Conservation (phyloP, 2,888 invertebrate genomes). For the Stenodema calcarata region DNA sequence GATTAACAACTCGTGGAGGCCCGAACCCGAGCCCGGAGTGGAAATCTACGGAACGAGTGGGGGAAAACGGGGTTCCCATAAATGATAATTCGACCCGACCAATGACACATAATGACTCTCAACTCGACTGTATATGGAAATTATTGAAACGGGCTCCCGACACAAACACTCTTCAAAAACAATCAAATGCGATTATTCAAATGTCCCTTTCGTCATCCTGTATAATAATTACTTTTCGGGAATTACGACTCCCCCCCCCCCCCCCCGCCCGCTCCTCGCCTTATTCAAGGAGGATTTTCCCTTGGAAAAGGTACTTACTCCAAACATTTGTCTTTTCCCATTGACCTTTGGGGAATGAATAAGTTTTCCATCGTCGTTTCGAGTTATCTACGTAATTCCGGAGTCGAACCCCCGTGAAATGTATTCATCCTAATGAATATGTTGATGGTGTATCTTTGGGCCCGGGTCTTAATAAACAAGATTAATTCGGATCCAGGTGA, state of each 20-base stretch:
- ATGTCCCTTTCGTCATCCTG: conserved; percentile 16
- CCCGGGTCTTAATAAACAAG: background rate
- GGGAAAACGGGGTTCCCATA: background rate
- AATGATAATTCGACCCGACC: conserved; percentile 5
- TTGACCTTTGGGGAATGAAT: conserved; percentile 17
- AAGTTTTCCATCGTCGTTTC: background rate
- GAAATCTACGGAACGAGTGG: no score
- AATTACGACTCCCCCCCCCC: background rate
- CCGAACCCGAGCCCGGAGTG: background rate
- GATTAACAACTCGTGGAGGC: no score
- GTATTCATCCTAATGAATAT: conserved; percentile 43
- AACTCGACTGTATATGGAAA: conserved; percentile 18
- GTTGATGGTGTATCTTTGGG: conserved; percentile 25
- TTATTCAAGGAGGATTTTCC: background rate
- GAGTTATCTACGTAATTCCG: conserved; percentile 18
- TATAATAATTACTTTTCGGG: conserved; percentile 24
- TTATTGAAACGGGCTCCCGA: background rate
- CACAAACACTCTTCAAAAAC: conserved; percentile 21
- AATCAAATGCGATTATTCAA: conserved; percentile 48
- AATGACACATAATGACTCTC: conserved; percentile 36
- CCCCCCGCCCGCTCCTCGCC: background rate
- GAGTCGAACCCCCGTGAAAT: conserved; percentile 38
- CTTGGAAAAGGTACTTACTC: background rate
- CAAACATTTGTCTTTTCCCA: conserved; percentile 46
- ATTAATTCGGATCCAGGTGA: background rate